Conservation (phyloP, 2,888 invertebrate genomes). For the Anoncus sp. region DNA sequence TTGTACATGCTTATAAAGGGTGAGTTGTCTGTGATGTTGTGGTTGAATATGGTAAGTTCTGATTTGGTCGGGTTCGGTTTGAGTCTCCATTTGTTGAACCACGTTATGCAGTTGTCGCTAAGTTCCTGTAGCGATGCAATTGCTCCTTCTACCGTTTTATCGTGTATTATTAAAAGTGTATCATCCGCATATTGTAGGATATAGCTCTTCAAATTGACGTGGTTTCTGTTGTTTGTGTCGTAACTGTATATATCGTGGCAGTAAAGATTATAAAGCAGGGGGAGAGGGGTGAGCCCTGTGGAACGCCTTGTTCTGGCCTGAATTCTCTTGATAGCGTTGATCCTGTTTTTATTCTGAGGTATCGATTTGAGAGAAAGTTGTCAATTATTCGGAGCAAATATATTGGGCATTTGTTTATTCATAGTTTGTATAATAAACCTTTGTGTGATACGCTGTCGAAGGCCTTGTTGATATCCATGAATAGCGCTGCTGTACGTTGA, state of each 20-base stretch:
- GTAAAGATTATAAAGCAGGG: constrained; percentile 39
- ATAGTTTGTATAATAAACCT: constrained; percentile 64
- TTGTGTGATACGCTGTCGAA: constrained; percentile 67
- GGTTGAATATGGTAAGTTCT: no score
- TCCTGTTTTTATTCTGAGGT: no score
- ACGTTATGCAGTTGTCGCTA: constrained; percentile 57
- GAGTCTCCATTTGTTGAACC: constrained; percentile 51
- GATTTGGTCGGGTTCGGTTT: constrained; percentile 36
- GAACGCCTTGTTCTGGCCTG: constrained; percentile 50
- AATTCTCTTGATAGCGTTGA: no score
- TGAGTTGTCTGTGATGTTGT: no score
- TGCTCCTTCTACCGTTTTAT: constrained; percentile 1
- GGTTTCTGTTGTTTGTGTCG: neutral
- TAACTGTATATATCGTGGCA: constrained; percentile 44
- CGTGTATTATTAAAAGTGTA: constrained; percentile 19
- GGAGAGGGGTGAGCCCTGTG: constrained; percentile 45
- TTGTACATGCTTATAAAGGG: neutral
- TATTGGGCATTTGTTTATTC: no score
- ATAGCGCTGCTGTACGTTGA: constrained; percentile 53
- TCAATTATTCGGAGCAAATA: no score
- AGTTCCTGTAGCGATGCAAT: constrained; percentile 68
- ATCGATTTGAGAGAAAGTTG: no score
- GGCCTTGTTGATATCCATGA: constrained; percentile 67
- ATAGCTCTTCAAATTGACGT: neutral
- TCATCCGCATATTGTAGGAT: constrained; percentile 34